Conservation (phyloP, 2,888 invertebrate genomes). For the Diploptera punctata region DNA sequence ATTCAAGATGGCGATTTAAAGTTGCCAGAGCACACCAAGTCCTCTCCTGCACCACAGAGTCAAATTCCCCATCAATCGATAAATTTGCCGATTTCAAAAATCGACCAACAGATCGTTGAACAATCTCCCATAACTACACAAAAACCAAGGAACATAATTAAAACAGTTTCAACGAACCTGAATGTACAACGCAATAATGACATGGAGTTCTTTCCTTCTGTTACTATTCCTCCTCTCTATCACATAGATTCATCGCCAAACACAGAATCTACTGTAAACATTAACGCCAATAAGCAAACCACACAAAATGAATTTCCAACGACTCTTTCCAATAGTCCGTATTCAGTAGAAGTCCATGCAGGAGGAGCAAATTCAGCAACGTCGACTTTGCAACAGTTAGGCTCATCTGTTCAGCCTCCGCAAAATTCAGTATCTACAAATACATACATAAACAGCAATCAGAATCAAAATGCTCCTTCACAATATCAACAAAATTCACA, state of each 20-base stretch:
- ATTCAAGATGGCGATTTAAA: constrained; percentile 85
- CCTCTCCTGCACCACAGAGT: not conserved
- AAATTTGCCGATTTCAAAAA: not conserved
- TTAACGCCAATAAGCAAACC: not conserved
- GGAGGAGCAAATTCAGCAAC: not conserved
- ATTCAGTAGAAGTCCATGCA: constrained; percentile 21
- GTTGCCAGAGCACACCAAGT: constrained; percentile 59
- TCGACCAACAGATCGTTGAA: not conserved
- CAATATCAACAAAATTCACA: not conserved
- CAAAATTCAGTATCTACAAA: not conserved
- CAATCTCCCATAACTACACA: not conserved
- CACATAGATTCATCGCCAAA: not conserved
- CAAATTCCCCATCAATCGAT: not conserved
- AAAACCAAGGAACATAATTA: constrained; percentile 2
- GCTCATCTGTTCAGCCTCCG: not conserved
- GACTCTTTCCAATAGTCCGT: constrained; percentile 8
- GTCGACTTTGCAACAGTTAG: not conserved
- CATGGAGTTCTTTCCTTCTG: constrained; percentile 27
- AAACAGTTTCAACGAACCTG: not conserved
- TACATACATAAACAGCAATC: not conserved
- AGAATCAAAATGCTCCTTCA: not conserved
- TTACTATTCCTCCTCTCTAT: not conserved
- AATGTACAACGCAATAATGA: not conserved
- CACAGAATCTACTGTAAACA: not conserved
- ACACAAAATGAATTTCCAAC: not conserved